phyloP scores from a whole-genome alignment of 2,113 vertebrate genomes.

The Holacanthus passer region DNA sequence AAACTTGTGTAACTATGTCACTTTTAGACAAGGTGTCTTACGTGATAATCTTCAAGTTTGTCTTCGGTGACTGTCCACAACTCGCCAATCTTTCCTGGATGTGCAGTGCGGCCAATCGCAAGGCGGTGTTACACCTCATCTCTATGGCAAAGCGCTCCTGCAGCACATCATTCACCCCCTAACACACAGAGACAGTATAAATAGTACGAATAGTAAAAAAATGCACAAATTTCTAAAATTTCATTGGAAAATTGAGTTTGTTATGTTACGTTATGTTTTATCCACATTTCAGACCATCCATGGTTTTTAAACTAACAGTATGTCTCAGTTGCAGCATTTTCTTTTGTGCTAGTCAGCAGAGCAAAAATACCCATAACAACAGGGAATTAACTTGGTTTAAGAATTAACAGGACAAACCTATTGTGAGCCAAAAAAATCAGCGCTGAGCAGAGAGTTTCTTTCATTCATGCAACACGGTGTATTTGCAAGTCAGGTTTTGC shows the following conservation, averaged over 20 bases:
- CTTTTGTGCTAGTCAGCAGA: background rate
- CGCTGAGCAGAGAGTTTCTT: background rate
- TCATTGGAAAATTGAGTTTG: background rate
- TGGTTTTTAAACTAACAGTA: background rate
- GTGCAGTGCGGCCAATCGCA: conserved; percentile 93
- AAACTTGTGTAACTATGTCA: background rate
- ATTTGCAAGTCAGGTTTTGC: background rate
- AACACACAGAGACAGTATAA: background rate
- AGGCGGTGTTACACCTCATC: conserved; percentile 94
- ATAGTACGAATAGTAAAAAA: background rate
- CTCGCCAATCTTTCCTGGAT: conserved; percentile 93
- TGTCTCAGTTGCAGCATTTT: background rate
- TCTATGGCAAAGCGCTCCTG: conserved; percentile 96
- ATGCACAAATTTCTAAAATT: background rate
- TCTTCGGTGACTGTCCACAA: conserved; percentile 92
- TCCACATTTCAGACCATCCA: background rate
- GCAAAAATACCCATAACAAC: background rate
- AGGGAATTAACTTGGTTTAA: background rate
- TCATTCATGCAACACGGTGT: background rate
- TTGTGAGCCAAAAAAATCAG: background rate
- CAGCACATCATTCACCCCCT: conserved; percentile 97
- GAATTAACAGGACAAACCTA: background rate
- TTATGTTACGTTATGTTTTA: background rate
- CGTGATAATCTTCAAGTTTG: conserved; percentile 94
- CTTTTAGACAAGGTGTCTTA: too few relatives aligned